Evolutionary conservation across 2,888 invertebrate genomes (phyloP).

Genomic region (Mallateleia sp.): DNA sequence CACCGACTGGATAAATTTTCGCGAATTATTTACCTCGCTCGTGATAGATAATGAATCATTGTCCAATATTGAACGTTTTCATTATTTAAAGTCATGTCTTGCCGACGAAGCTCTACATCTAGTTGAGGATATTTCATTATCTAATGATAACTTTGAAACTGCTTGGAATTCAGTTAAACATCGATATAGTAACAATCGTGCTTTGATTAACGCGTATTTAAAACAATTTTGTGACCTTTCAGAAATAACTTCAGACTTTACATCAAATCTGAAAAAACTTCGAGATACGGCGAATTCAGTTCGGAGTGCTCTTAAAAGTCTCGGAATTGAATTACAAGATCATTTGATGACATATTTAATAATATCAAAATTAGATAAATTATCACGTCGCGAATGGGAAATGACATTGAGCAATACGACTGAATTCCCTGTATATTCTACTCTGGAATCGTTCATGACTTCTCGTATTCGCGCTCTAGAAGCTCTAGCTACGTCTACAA

Average conservation of each 20-base stretch:
- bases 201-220: slow-evolving; percentile 11
- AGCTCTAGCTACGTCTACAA: slow-evolving; percentile 8
- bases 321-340: slow-evolving; percentile 1
- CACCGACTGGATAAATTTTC: slow-evolving; percentile 40
- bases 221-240: slow-evolving; percentile 9
- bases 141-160: background rate
- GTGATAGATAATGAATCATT: slow-evolving; percentile 1
- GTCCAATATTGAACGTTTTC: slow-evolving; percentile 1
- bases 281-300: slow-evolving; percentile 23
- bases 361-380: slow-evolving; percentile 36
- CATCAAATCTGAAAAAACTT: slow-evolving; percentile 19
- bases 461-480: slow-evolving; percentile 33
- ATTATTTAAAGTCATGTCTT: slow-evolving; percentile 16
- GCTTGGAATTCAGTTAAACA: slow-evolving; percentile 2
- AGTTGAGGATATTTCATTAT: too few relatives aligned
- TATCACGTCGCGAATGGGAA: slow-evolving; percentile 17
- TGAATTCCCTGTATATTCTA: slow-evolving; percentile 15
- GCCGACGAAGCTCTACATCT: too few relatives aligned
- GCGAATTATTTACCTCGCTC: slow-evolving; percentile 20
- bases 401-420: slow-evolving; percentile 8
- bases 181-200: slow-evolving; percentile 14
- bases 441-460: background rate
- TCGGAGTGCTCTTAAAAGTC: slow-evolving; percentile 15
- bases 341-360: slow-evolving; percentile 31
- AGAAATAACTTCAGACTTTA: background rate